These are phyloP conservation scores for Oncorhynchus mykiss DNA, from an alignment of 2,113 vertebrate genomes.

Conservation along the genomic window DNA sequence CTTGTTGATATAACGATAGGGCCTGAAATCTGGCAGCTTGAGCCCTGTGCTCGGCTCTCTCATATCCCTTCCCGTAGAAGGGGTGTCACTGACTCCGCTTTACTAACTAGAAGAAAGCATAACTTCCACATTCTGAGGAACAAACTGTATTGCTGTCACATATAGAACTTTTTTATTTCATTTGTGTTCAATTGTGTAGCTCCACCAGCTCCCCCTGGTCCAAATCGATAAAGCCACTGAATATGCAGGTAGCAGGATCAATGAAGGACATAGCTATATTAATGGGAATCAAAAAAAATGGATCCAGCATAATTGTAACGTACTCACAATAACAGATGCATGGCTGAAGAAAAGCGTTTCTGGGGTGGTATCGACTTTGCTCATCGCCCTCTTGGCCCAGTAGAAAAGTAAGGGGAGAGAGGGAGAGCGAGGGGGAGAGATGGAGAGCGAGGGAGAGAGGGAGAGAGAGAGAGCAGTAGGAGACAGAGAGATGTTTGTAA, in stretches of 20 bases:
- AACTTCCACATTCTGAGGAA: slow-evolving; percentile 29
- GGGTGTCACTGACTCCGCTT: slow-evolving; percentile 63
- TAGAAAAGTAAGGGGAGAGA: neutral
- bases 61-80: slow-evolving; percentile 34
- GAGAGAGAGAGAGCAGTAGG: neutral
- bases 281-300: slow-evolving; percentile 53
- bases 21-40: slow-evolving; percentile 31
- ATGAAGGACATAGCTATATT: slow-evolving; percentile 45
- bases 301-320: slow-evolving; percentile 49
- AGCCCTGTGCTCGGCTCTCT: slow-evolving; percentile 18
- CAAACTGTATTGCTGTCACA: slow-evolving; percentile 38
- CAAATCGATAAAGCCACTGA: slow-evolving; percentile 40
- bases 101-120: slow-evolving; percentile 55
- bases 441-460: neutral
- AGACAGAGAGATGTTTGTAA: slow-evolving; percentile 10
- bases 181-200: slow-evolving; percentile 43
- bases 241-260: slow-evolving; percentile 24
- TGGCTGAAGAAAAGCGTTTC: neutral
- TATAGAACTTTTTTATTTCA: slow-evolving; percentile 46
- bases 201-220: slow-evolving; percentile 22
- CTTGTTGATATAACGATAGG: neutral
- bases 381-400: neutral
- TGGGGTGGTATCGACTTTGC: slow-evolving; percentile 18
- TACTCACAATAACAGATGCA: slow-evolving; percentile 37
- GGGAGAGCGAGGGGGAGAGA: neutral